Conservation (phyloP, 2,888 invertebrate genomes). For the Drosophila macrospina region DNA sequence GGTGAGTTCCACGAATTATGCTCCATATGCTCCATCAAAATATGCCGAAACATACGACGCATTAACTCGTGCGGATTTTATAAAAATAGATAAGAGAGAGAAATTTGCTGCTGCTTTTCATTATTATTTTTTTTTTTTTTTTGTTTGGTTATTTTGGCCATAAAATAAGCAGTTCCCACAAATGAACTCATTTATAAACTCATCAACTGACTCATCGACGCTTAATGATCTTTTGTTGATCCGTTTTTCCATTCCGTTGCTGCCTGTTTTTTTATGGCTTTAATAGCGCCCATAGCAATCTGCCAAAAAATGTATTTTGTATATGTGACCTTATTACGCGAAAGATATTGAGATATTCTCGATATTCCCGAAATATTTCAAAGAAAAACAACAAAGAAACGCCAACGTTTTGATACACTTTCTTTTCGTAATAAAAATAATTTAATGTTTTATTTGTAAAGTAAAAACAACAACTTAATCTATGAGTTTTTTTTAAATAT, state of each 20-base stretch:
- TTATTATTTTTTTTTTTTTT: background rate
- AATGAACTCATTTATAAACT: constrained; percentile 64
- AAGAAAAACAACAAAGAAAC: background rate
- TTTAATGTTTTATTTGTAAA: too few species aligned
- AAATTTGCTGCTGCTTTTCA: background rate
- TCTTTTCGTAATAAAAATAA: too few species aligned
- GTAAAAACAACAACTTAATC: too few species aligned
- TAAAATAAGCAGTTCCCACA: constrained; percentile 30
- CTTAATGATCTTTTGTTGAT: constrained; percentile 43
- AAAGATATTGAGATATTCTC: constrained; percentile 41
- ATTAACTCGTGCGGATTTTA: constrained; percentile 33
- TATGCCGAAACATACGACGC: constrained; percentile 37
- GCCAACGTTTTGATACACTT: too few species aligned
- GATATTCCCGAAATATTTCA: constrained; percentile 40
- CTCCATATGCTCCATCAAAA: background rate
- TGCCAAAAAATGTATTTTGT: constrained; percentile 24
- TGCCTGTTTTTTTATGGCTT: constrained; percentile 36
- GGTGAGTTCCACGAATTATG: constrained; percentile 49
- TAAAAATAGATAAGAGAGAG: constrained; percentile 33
- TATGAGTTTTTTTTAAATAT: too few species aligned
- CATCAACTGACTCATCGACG: constrained; percentile 54
- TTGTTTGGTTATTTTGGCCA: constrained; percentile 4
- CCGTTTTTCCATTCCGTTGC: constrained; percentile 14
- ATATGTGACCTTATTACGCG: constrained; percentile 44
- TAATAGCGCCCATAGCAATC: constrained; percentile 41